phyloP scores from a whole-genome alignment of 2,888 invertebrate genomes.

The Druceiella hillmani region DNA sequence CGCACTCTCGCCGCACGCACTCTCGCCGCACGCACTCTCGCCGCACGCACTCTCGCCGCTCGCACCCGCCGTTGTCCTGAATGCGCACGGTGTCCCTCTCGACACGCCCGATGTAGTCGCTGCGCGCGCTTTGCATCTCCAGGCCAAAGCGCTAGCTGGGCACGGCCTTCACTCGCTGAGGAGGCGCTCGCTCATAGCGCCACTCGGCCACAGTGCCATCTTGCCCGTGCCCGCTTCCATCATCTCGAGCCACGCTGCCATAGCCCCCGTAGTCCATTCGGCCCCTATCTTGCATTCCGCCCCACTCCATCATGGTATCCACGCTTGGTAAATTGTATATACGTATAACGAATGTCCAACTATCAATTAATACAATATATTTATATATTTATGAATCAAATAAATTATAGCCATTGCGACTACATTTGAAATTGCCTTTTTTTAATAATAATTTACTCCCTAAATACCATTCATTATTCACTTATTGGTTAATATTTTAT shows the following conservation, averaged over 20 bases:
- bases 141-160: conserved; percentile 36
- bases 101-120: conserved; percentile 49
- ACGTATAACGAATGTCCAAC: too few species aligned
- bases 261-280: too few species aligned
- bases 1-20: conserved; percentile 21
- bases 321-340: too few species aligned
- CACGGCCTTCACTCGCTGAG: conserved; percentile 38
- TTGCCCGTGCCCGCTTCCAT: conserved; percentile 28
- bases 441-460: too few species aligned
- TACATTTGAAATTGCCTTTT: too few species aligned
- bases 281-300: too few species aligned
- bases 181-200: conserved; percentile 30
- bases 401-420: too few species aligned
- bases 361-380: too few species aligned
- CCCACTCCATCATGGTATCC: too few species aligned
- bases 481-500: too few species aligned
- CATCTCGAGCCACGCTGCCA: conserved; percentile 22
- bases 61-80: conserved; percentile 43
- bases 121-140: conserved; percentile 43
- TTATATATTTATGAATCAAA: too few species aligned
- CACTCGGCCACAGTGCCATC: conserved; percentile 29
- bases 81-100: conserved; percentile 43
- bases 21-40: conserved; percentile 32
- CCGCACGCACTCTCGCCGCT: conserved; percentile 39
- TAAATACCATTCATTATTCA: too few species aligned